Evolutionary conservation across 1,140 invertebrate species (phyloP), one percentile per base, ranked within the genome.

Genomic region (Prorops nasuta): DNA sequence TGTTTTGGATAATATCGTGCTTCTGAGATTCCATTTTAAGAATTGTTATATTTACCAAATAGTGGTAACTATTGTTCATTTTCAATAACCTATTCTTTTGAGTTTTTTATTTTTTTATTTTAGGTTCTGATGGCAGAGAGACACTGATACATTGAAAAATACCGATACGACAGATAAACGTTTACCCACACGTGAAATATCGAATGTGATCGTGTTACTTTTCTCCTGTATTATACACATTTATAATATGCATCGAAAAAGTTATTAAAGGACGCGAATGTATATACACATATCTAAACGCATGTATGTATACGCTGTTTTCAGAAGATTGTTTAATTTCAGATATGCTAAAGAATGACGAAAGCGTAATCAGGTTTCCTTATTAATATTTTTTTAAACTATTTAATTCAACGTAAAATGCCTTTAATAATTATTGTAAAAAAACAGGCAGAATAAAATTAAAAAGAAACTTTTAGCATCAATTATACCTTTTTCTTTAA

Each of bases 91-190:
- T 36, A 17, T 35, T 40, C 31, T 21, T 44, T 47, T 28, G 42
- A 37, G 19, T 31, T 22, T 18, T 51, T 38, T 39, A 15, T 40
- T 54, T 49, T 36, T 39, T 55, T 46, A 14, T 48, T 49, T 54
- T 57, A 36, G 44, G 28, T 50, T 28, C 42, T 16, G 45, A 46
- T 56, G 57, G 56, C 56, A 67, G 49, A 60, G 48, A 52, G 50
- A 74, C 61, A 73, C 49, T 59, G 64, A 71, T 67, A 76, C 70
- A 76, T 66, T 60, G 62, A 74, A 66, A 71, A 62, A 71, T 70
- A 74, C 60, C 63, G 64, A 72, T 60, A 71, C 56, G 63, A 69
- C 59, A 69, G 54, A 58, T 52, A 68, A 65, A 72, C 63, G 64
- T 68, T 72, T 69, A 71, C 58, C 57, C 57, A 60, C 60, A 64